Evolutionary conservation across 1,140 invertebrate species (phyloP).

Genomic region (Drosophila carrolli): DNA sequence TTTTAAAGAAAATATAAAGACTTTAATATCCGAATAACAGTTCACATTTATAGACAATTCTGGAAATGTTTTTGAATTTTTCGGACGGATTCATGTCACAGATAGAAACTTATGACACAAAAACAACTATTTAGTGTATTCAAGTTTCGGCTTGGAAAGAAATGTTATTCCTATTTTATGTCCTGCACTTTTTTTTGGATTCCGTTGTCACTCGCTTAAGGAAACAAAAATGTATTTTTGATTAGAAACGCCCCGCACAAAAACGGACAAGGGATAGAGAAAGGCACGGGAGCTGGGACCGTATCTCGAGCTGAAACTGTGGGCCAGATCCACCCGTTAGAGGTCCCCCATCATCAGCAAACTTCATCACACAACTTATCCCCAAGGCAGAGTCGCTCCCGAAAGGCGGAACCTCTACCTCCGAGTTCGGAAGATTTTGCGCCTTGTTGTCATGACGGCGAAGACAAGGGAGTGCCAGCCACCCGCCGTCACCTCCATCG

Average conservation of each 20-base stretch:
- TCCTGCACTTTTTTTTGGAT: not conserved
- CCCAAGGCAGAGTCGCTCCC: conserved; percentile 3
- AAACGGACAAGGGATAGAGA: not conserved
- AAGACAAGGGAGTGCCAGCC: conserved; percentile 10
- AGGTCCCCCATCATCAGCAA: conserved; percentile 46
- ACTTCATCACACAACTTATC: conserved; percentile 28
- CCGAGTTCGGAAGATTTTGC: conserved; percentile 52
- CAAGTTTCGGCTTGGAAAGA: not conserved
- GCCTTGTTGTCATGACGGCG: conserved; percentile 68
- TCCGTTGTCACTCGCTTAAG: conserved; percentile 6
- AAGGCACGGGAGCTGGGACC: not conserved
- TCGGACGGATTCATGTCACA: too few relatives aligned
- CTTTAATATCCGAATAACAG: too few relatives aligned
- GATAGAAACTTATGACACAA: not conserved
- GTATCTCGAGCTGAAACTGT: not conserved
- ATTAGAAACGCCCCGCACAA: conserved; percentile 49
- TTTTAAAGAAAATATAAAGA: too few relatives aligned
- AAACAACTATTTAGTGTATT: not conserved
- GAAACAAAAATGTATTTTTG: conserved; percentile 71
- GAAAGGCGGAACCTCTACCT: conserved; percentile 3
- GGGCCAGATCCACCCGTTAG: conserved; percentile 28
- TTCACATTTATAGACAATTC: too few relatives aligned
- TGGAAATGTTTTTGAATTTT: too few relatives aligned
- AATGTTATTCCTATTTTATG: not conserved
- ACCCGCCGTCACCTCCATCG: not conserved